Conservation (phyloP, 2,797 vertebrate genomes). For the Coreius guichenoti region DNA sequence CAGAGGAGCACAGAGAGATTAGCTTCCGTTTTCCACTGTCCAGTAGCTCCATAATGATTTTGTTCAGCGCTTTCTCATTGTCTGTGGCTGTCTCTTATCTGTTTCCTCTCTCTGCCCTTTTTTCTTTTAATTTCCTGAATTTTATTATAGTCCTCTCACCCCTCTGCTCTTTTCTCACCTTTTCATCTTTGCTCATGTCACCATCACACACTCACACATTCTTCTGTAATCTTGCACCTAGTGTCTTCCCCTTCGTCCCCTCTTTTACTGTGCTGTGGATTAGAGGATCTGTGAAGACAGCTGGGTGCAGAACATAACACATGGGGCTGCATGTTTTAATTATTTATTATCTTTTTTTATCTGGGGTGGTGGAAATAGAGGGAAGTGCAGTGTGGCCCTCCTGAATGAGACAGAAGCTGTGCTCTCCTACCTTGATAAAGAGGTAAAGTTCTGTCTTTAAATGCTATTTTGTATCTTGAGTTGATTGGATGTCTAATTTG, state of each 20-base stretch:
- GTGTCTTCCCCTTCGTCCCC: conserved; percentile 12
- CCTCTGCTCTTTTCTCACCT: conserved; percentile 45
- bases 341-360: conserved; percentile 5
- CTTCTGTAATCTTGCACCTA: conserved; percentile 50
- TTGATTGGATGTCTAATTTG: neutral
- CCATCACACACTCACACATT: conserved; percentile 44
- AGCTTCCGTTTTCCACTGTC: neutral
- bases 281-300: conserved; percentile 12
- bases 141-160: conserved; percentile 37
- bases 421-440: conserved; percentile 95
- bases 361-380: conserved; percentile 75
- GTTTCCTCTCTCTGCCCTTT: conserved; percentile 55
- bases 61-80: conserved; percentile 37
- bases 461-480: neutral
- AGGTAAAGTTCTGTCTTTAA: conserved; percentile 77
- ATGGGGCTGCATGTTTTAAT: conserved; percentile 25
- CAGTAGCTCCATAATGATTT: conserved; percentile 17
- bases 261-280: conserved; percentile 2
- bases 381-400: conserved; percentile 95
- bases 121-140: conserved; percentile 38
- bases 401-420: conserved; percentile 96
- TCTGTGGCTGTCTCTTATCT: conserved; percentile 44
- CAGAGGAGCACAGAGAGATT: conserved; percentile 48
- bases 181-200: conserved; percentile 49
- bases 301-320: conserved; percentile 16